Evolutionary conservation across 1,140 invertebrate species (phyloP), one percentile per base, ranked within the genome.

Genomic region (Battus philenor): DNA sequence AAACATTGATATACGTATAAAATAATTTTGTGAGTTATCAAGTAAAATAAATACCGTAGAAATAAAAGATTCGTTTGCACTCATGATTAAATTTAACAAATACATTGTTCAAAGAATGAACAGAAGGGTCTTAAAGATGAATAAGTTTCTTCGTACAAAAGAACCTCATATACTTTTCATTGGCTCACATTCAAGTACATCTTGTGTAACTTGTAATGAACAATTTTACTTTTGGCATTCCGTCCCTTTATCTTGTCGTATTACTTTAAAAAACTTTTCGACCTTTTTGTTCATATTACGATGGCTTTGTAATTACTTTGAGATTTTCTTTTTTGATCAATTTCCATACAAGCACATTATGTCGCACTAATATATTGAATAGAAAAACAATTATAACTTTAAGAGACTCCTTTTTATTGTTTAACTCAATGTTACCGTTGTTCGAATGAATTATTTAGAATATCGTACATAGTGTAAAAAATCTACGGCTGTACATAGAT

Each of bases 141-240:
- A 6, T 20, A 20, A 6, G 15, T 18, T 20, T 16, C 8, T 6
- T 18, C 2, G 8, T 17, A 5, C 17, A 20, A 20, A 34, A 34
- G 9, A 7, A 11, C 20, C 17, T 9, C 32, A 20, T 34, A 18
- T 34, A 34, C 9, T 34, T 34, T 29, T 34, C 20, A 34, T 34
- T 34, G 16, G 17, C 17, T 17, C 1, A 5, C 11, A 20, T 6
- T 34, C 16, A 34, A 34, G 32, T 34, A 20, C 11, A 9, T 11
- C 32, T 34, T 11, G 11, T n/a, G 18, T 20, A 20, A 34, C 16
- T 34, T 34, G 32, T 34, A 34, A 34, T 34, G 32, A 34, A 34
- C 32, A 34, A 34, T 34, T 22, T 34, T 34, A 34, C 32, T 34
- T 34, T 34, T 18, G 32, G 32, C 32, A 5, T 34, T 34, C 17